Conservation (phyloP, 2,113 vertebrate species). For the Tonatia bakeri region DNA sequence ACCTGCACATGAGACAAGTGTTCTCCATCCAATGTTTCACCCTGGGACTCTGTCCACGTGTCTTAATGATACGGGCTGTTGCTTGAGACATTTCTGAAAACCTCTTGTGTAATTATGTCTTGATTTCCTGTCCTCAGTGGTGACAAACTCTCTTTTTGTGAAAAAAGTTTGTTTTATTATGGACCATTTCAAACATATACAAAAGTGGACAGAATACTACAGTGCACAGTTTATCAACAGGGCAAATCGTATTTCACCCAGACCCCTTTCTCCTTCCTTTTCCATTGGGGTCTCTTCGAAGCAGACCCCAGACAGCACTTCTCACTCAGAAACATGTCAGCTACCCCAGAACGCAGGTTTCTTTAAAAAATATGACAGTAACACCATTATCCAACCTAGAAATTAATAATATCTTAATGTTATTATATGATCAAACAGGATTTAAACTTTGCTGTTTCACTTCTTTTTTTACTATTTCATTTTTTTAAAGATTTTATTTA, state of each 20-base stretch:
- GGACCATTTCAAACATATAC: background rate
- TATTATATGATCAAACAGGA: background rate
- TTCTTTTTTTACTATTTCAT: too few relatives aligned
- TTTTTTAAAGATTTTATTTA: too few relatives aligned
- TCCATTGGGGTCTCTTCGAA: background rate
- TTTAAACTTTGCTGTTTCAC: too few relatives aligned
- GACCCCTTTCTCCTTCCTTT: background rate
- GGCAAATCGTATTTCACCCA: background rate
- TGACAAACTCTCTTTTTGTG: background rate
- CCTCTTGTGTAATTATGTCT: background rate
- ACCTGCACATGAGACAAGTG: background rate
- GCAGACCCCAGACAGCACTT: background rate
- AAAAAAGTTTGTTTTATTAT: background rate
- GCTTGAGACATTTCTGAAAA: background rate
- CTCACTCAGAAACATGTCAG: background rate
- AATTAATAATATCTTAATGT: background rate
- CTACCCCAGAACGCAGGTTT: background rate
- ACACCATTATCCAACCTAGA: background rate
- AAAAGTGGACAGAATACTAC: background rate
- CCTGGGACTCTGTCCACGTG: background rate
- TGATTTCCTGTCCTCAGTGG: background rate
- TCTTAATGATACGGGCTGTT: background rate
- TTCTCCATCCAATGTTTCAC: background rate
- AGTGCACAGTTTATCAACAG: background rate
- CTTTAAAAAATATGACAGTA: background rate